Conservation (phyloP, 2,888 invertebrate genomes). For the Coelopa pilipes region DNA sequence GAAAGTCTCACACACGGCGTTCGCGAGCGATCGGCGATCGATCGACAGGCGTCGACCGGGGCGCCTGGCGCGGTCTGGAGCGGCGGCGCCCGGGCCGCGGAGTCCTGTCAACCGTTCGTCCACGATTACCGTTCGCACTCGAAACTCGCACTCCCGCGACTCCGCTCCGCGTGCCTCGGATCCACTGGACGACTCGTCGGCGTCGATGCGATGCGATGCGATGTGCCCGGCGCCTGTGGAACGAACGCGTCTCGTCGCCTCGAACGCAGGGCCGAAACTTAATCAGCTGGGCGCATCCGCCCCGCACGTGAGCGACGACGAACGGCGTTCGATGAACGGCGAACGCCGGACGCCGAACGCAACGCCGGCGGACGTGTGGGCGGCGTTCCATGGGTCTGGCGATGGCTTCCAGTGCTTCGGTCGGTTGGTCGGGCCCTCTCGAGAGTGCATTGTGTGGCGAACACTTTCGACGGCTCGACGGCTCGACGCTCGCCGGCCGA, state of each 20-base stretch:
- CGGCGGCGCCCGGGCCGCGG: too few relatives aligned
- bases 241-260: constrained; percentile 32
- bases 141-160: neutral
- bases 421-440: neutral
- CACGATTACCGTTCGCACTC: neutral
- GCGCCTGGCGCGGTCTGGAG: too few relatives aligned
- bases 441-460: constrained; percentile 21
- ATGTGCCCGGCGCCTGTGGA: neutral
- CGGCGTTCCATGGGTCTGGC: neutral
- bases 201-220: neutral
- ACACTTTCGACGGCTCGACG: neutral
- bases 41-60: too few relatives aligned
- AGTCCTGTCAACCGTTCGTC: too few relatives aligned
- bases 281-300: constrained; percentile 40
- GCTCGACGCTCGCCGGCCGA: too few relatives aligned
- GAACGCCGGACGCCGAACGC: constrained; percentile 11
- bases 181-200: too few relatives aligned
- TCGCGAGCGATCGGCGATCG: too few relatives aligned
- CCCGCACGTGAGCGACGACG: constrained; percentile 16
- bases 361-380: neutral
- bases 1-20: too few relatives aligned
- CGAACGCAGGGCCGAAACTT: constrained; percentile 42
- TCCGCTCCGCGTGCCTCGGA: neutral
- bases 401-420: too few relatives aligned
- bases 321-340: too few relatives aligned